Conservation (phyloP, 2,888 invertebrate species). For the Xestobium rufovillosum region DNA sequence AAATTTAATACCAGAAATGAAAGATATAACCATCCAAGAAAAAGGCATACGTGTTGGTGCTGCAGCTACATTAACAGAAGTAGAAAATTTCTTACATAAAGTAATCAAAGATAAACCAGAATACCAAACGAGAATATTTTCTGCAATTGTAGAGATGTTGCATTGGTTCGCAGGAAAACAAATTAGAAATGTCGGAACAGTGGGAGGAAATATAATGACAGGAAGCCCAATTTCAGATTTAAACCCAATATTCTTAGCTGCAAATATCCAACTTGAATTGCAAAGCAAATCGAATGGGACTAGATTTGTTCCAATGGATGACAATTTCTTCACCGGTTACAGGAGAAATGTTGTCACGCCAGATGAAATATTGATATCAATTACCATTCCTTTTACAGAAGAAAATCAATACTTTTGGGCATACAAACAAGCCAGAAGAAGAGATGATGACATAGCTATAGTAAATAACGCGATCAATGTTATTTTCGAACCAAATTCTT, state of each 20-base stretch:
- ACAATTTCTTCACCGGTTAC: slow-evolving; percentile 79
- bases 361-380: slow-evolving; percentile 73
- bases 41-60: slow-evolving; percentile 68
- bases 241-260: slow-evolving; percentile 85
- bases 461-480: slow-evolving; percentile 82
- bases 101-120: slow-evolving; percentile 48
- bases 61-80: slow-evolving; percentile 64
- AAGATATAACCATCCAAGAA: slow-evolving; percentile 46
- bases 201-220: slow-evolving; percentile 92
- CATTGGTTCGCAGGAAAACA: slow-evolving; percentile 94
- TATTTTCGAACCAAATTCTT: slow-evolving; percentile 48
- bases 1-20: slow-evolving; percentile 60
- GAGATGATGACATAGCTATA: slow-evolving; percentile 94
- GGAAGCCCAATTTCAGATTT: slow-evolving; percentile 91
- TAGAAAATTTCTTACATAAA: slow-evolving; percentile 58
- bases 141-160: slow-evolving; percentile 72
- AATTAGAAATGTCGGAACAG: slow-evolving; percentile 85
- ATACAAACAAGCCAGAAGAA: slow-evolving; percentile 84
- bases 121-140: slow-evolving; percentile 55
- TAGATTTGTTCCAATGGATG: slow-evolving; percentile 61
- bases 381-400: slow-evolving; percentile 68
- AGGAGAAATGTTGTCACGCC: slow-evolving; percentile 64
- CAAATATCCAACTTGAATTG: slow-evolving; percentile 57
- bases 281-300: slow-evolving; percentile 48
- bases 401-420: slow-evolving; percentile 68